Percentiles rank a stretch among this genome's conserved stretches.
phyloP scores from a whole-genome alignment of 1,140 invertebrate genomes.

The Fopius arisanus region DNA sequence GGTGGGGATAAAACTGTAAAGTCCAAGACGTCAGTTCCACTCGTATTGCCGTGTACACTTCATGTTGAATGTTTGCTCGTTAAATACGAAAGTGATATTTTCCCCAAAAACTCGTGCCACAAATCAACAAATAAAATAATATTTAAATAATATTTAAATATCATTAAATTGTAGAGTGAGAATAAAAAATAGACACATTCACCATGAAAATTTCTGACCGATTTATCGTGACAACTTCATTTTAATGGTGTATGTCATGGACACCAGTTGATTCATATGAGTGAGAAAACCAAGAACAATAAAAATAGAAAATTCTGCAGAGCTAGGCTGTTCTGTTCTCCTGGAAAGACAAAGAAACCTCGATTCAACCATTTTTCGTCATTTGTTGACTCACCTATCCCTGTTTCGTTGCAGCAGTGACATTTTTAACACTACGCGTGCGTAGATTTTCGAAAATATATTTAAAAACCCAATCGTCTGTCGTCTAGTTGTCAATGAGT shows the following conservation, averaged over 20 bases:
- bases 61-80: not conserved
- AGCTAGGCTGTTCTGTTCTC: not conserved
- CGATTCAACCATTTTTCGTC: not conserved
- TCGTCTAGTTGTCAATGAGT: not conserved
- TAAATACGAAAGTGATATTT: not conserved
- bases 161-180: no score
- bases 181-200: not conserved
- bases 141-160: no score
- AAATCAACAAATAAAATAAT: no score
- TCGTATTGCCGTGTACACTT: not conserved
- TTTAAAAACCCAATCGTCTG: not conserved
- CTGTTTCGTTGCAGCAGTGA: not conserved
- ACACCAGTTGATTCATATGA: not conserved
- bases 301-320: not conserved
- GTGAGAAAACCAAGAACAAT: not conserved
- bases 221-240: not conserved
- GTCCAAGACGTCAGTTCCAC: not conserved
- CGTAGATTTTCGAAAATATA: not conserved
- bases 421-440: not conserved
- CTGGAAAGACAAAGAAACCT: not conserved
- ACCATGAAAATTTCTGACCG: not conserved
- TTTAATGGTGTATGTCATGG: not conserved
- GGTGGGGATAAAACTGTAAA: slow-evolving; percentile 2
- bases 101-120: not conserved
- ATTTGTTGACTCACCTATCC: not conserved